Percentiles rank a stretch among this genome's conserved stretches.
Evolutionary conservation across 2,888 invertebrate genomes (phyloP).

Genomic region (Caenorhabditis sp.): DNA sequence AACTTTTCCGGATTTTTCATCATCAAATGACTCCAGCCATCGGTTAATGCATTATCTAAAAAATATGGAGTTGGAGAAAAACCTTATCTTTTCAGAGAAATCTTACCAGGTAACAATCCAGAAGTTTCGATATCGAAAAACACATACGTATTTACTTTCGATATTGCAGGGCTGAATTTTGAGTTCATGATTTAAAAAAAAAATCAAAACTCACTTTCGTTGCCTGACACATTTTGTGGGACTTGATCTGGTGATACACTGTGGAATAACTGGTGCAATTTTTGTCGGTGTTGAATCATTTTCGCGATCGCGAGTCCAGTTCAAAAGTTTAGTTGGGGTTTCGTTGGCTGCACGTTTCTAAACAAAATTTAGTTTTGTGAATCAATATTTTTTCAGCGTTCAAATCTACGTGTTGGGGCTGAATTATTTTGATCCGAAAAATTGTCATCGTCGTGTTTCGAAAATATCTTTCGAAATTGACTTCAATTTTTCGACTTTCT

Average conservation of each 20-base stretch:
- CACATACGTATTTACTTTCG: slow-evolving; percentile 39
- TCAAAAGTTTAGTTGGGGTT: slow-evolving; percentile 24
- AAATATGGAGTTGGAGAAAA: neutral
- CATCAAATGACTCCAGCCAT: neutral
- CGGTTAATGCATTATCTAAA: neutral
- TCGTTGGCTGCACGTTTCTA: slow-evolving; percentile 4
- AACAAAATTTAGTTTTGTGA: neutral
- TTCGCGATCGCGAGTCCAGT: neutral
- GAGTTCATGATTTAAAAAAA: neutral
- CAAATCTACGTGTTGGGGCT: too few species aligned
- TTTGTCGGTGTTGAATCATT: slow-evolving; percentile 10
- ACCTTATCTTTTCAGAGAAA: neutral
- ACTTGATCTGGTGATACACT: slow-evolving; percentile 11
- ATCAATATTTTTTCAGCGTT: too few species aligned
- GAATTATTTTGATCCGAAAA: too few species aligned
- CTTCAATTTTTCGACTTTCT: too few species aligned
- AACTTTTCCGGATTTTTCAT: neutral
- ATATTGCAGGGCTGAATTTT: slow-evolving; percentile 7
- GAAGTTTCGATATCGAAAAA: slow-evolving; percentile 64
- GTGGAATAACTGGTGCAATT: slow-evolving; percentile 2
- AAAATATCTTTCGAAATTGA: too few species aligned
- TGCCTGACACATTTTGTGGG: slow-evolving; percentile 19
- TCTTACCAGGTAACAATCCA: slow-evolving; percentile 25
- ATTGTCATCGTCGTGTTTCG: too few species aligned
- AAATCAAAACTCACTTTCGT: slow-evolving; percentile 6